Evolutionary conservation across 2,797 vertebrate species (phyloP).

Genomic region (Gallinago nigripennis): DNA sequence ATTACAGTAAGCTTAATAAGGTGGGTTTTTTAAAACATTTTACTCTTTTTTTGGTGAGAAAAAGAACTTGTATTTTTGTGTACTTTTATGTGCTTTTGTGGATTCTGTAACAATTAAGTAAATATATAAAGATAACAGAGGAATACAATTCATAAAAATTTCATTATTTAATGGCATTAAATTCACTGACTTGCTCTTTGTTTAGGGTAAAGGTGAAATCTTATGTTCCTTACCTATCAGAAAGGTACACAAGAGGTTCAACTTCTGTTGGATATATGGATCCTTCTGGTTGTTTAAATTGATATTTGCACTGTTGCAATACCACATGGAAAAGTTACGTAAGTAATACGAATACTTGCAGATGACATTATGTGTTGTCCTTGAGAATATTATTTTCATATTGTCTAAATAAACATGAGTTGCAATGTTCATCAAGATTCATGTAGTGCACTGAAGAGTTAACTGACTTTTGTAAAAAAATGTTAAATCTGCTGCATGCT

Average conservation of each 20-base stretch:
- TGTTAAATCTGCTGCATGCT: neutral
- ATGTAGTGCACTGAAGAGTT: neutral
- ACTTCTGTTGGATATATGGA: neutral
- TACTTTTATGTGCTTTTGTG: neutral
- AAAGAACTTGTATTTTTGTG: fast-evolving
- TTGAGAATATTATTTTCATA: neutral
- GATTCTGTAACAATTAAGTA: neutral
- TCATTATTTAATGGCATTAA: neutral
- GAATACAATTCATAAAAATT: neutral
- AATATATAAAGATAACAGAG: neutral
- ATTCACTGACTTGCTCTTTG: neutral
- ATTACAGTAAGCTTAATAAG: neutral
- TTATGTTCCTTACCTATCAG: neutral
- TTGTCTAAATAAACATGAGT: neutral
- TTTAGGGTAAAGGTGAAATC: neutral
- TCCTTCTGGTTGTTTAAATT: neutral
- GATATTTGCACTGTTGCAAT: neutral
- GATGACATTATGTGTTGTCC: neutral
- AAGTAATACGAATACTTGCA: neutral
- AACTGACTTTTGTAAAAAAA: neutral
- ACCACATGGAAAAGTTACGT: neutral
- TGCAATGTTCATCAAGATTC: neutral
- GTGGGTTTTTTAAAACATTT: fast-evolving
- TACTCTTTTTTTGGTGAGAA: neutral
- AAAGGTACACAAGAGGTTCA: neutral